These are phyloP conservation scores for Erythrocercus mccallii DNA, from an alignment of 2,113 vertebrate genomes.

Conservation along the genomic window DNA sequence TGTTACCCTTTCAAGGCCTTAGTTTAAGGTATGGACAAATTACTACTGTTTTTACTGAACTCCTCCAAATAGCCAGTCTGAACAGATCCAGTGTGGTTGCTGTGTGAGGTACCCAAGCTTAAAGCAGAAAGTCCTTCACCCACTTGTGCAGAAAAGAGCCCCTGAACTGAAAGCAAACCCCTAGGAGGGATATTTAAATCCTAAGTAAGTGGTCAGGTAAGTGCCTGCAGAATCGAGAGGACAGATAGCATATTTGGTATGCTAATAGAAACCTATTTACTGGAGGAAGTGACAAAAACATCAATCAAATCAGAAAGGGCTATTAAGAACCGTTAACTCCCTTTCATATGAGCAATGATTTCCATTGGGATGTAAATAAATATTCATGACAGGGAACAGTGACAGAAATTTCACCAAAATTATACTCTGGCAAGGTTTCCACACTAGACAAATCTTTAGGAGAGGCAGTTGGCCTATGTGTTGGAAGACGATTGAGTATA, in stretches of 20 bases:
- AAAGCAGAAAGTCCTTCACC: slow-evolving; percentile 8
- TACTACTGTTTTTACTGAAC: not conserved
- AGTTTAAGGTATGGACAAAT: not conserved
- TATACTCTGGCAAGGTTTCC: slow-evolving; percentile 35
- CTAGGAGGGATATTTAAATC: slow-evolving; percentile 75
- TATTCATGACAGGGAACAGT: slow-evolving; percentile 78
- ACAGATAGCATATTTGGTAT: slow-evolving; percentile 79
- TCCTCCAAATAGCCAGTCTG: not conserved
- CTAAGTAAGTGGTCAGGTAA: slow-evolving; percentile 80
- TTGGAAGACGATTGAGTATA: not conserved
- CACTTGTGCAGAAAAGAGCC: not conserved
- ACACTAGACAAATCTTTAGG: not conserved
- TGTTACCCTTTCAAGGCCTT: not conserved
- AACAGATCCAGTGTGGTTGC: not conserved
- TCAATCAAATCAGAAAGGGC: slow-evolving; percentile 83
- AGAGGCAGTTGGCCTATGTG: not conserved
- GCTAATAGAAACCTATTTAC: slow-evolving; percentile 83
- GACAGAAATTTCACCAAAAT: slow-evolving; percentile 76
- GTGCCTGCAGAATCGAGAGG: slow-evolving; percentile 68
- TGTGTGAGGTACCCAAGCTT: not conserved
- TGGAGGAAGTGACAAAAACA: slow-evolving; percentile 83
- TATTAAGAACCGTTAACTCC: slow-evolving; percentile 85
- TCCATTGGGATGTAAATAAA: slow-evolving; percentile 80
- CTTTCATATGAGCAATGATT: slow-evolving; percentile 84
- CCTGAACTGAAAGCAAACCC: slow-evolving; percentile 69